Percentiles rank a stretch among this genome's conserved stretches.
Conservation (phyloP, 2,113 vertebrate species). For the Aldabrachelys gigantea region DNA sequence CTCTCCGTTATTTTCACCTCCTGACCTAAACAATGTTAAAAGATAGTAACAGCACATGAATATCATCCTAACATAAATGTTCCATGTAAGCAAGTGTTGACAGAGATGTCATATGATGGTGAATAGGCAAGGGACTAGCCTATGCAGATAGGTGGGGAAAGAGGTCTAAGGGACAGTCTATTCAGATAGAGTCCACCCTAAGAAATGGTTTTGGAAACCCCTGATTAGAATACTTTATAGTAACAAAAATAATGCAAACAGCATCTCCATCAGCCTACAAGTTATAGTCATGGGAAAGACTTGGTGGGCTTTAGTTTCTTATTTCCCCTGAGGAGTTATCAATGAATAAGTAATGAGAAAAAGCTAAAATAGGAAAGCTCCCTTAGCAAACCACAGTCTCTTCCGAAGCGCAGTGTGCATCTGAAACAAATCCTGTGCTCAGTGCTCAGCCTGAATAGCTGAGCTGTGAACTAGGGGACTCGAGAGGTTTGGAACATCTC, state of each 20-base stretch:
- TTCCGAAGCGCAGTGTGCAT: background rate
- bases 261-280: background rate
- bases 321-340: background rate
- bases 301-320: background rate
- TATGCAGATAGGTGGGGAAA: no score
- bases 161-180: background rate
- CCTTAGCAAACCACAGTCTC: background rate
- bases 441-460: no score
- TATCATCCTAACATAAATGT: background rate
- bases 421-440: background rate
- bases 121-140: background rate
- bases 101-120: background rate
- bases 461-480: no score
- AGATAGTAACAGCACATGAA: background rate
- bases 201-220: background rate
- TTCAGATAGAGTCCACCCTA: no score
- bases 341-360: background rate
- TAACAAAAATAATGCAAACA: background rate
- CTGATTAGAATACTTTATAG: background rate
- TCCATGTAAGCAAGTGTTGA: background rate
- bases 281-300: background rate
- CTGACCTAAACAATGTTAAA: background rate
- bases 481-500: no score
- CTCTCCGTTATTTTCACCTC: background rate
- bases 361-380: background rate